Evolutionary conservation across 2,797 vertebrate species (phyloP).

Genomic region (Sebastes itinus): DNA sequence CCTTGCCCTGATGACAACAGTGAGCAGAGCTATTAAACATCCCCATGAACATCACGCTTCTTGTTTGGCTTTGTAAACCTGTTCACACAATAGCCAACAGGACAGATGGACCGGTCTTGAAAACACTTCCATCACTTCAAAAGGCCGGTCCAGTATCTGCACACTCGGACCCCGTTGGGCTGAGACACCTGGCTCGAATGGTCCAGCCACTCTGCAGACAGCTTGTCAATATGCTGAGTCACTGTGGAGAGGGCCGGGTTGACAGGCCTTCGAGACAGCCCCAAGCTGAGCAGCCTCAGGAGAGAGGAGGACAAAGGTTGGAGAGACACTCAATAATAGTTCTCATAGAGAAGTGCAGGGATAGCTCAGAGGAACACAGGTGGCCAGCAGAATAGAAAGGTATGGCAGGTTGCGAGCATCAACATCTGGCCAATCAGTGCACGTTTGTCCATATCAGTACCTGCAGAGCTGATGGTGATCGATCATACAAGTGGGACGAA

Average conservation of each 20-base stretch:
- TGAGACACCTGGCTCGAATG: not conserved
- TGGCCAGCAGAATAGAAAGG: not conserved
- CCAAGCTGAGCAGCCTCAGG: not conserved
- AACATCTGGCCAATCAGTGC: not conserved
- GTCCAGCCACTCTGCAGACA: conserved; percentile 23
- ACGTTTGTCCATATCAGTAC: not conserved
- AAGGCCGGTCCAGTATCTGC: conserved; percentile 27
- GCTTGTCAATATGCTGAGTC: conserved; percentile 58
- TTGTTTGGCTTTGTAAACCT: conserved; percentile 10
- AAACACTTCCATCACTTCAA: conserved; percentile 37
- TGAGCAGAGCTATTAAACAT: conserved; percentile 10
- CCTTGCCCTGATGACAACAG: not conserved
- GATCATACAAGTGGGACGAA: not conserved
- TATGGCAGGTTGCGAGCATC: not conserved
- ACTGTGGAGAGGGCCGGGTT: conserved; percentile 20
- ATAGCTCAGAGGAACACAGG: not conserved
- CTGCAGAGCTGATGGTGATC: not conserved
- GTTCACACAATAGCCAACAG: conserved; percentile 3
- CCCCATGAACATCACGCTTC: conserved; percentile 2
- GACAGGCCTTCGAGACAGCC: conserved; percentile 36
- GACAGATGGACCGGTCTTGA: conserved; percentile 38
- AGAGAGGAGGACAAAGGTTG: conserved; percentile 8
- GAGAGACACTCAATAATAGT: conserved; percentile 8
- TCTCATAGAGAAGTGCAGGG: conserved; percentile 1
- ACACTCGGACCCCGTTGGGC: conserved; percentile 11